Base-by-base conservation (phyloP, 2,888 invertebrate species). In the Apoda limacodes region DNA sequence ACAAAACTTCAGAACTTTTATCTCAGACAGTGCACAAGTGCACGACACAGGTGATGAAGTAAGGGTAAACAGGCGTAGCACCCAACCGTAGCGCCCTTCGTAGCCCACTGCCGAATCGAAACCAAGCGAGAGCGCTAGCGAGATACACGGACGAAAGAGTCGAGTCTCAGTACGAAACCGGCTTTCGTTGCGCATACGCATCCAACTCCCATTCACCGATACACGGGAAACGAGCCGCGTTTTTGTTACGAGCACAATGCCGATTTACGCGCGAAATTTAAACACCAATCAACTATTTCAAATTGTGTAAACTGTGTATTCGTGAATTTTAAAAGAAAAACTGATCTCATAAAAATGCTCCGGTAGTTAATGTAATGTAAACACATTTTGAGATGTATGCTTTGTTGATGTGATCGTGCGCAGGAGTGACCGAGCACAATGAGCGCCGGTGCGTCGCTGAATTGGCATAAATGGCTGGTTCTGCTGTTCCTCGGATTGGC, bases 391-490 rank as follows among this genome's bases (percentile, higher is more conserved):
- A 44, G 44, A 40, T 30, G 9, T 6, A 13, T 7, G 15, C 11
- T 7, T 9, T 19, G 50, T 50, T 54, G 50, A 48, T 48, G 47
- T 67, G 63, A 64, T 48, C 46, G 59, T 62, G 60, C 47, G 50
- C 53, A 54, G 49, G 55, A 54, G 60, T 58, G 56, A 54, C n/a
- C n/a, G 59, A 55, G 55, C 63, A 76, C 72, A 75, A 76, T 80
- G 78, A 68, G 62, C 62, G 58, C 60, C 64, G 61, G 61, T 58
- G 56, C 55, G 57, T 54, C 56, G 51, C 62, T 61, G 75, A 78
- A 78, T 76, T 78, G 78, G 75, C 78, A 69, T 68, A 76, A 78
- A 75, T 78, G 78, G 76, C 68, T 76, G 60, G 68, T 76, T 74
- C 66, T 76, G 74, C 63, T 67, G 69, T 59, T 78, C 64, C 58